Base-by-base conservation (phyloP, 2,888 invertebrate species). In the Agapostemon virescens region DNA sequence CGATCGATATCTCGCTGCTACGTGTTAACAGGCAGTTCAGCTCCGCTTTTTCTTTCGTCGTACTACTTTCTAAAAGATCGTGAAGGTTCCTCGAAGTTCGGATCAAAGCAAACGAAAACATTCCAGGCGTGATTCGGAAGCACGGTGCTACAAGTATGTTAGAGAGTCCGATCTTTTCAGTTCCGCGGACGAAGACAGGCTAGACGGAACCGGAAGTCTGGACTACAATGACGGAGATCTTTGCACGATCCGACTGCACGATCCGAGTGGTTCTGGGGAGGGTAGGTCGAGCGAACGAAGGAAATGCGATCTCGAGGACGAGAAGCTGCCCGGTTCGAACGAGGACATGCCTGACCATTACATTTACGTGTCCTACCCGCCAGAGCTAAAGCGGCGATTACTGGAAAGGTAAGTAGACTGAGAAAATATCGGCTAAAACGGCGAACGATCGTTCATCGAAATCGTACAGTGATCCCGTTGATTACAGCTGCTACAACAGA, bases 281-380 rank as follows among this genome's bases (percentile, higher is more conserved):
- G 84, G 88, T 49, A 88, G 87, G 58, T 85, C 85, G 58, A 86
- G 87, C 30, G 90, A 89, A 20, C 85, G 89, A 77, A 87, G 91
- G 42, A 90, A 91, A 81, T 86, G 86, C 49, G 90, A 92, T 13
- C 85, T 87, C 3, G 87, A 84, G 11, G 91, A 90, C 30, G 90
- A 90, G 36, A 77, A 87, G 42, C 58, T 88, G 42, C 86, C 89
- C 11, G 79, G 85, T 7, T 84, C 89, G n/a, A 87, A 85, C 74
- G 90, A 90, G 38, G 90, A 91, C 6, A 87, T 90, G 87, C 89
- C 91, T n/a, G 93, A 93, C 84, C 96, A 96, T 92, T 97, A 97
- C 93, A 97, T 97, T 90, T 97, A 97, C 93, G 97, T 97, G 87
- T 96, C 97, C 73, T 97, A 97, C 94, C 97, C 97, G 87, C 97